Evolutionary conservation across 2,888 invertebrate genomes (phyloP).

Genomic region (Camponotus fellah): DNA sequence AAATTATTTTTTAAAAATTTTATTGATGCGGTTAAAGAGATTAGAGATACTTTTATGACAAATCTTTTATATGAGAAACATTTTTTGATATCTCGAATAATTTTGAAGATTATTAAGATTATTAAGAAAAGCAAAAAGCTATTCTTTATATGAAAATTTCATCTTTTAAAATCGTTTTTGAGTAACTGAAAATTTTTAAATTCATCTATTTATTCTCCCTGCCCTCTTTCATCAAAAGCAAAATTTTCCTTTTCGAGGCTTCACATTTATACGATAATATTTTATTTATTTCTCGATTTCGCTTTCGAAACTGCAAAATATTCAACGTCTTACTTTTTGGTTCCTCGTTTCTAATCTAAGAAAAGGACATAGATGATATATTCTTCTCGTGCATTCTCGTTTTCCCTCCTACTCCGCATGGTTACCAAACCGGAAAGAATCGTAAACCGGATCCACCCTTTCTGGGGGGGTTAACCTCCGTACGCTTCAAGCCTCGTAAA

Average conservation of each 20-base stretch:
- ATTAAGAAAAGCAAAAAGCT: too few species aligned
- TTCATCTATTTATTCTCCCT: too few species aligned
- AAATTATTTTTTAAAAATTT: too few species aligned
- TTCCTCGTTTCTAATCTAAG: slow-evolving; percentile 66
- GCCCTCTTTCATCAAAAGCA: too few species aligned
- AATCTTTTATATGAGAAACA: too few species aligned
- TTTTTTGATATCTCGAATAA: too few species aligned
- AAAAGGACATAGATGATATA: slow-evolving; percentile 53
- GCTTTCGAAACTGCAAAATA: neutral
- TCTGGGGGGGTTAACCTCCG: slow-evolving; percentile 59
- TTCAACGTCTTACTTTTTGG: slow-evolving; percentile 62
- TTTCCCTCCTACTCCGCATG: slow-evolving; percentile 1
- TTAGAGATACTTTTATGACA: too few species aligned
- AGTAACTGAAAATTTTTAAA: too few species aligned
- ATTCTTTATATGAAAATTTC: too few species aligned
- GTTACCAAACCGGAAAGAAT: slow-evolving; percentile 61
- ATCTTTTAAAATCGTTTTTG: too few species aligned
- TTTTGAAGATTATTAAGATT: too few species aligned
- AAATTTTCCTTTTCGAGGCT: neutral
- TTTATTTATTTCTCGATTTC: slow-evolving; percentile 22
- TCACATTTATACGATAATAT: neutral
- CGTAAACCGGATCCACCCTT: slow-evolving; percentile 66
- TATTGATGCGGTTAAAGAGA: too few species aligned
- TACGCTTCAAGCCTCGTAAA: slow-evolving; percentile 66
- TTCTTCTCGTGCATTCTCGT: neutral